These are phyloP conservation scores for Drosophila quinaria DNA, from an alignment of 2,888 invertebrate species.

Conservation along the genomic window DNA sequence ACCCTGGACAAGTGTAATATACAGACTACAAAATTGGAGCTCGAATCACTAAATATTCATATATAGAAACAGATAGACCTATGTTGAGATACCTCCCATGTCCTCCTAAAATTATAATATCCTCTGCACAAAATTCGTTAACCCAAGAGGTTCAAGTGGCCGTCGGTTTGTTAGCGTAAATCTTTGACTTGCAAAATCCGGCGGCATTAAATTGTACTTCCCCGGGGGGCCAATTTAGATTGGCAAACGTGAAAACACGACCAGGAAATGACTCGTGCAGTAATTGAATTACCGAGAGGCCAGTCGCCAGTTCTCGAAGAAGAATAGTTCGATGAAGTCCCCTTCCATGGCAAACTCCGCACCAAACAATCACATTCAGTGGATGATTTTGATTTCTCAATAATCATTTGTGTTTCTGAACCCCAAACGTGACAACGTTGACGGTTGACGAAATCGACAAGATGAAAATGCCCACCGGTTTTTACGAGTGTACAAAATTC, in stretches of 20 bases:
- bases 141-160: slow-evolving; percentile 6
- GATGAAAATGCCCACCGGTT: slow-evolving; percentile 8
- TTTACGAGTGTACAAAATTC: background rate
- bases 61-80: background rate
- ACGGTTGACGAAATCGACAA: slow-evolving; percentile 8
- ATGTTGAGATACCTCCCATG: background rate
- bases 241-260: slow-evolving; percentile 4
- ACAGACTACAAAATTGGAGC: background rate
- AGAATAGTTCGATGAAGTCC: slow-evolving; percentile 26
- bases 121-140: background rate
- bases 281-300: slow-evolving; percentile 26
- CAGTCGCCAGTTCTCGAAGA: slow-evolving; percentile 16
- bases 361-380: slow-evolving; percentile 15
- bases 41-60: background rate
- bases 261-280: slow-evolving; percentile 24
- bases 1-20: background rate
- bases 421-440: slow-evolving; percentile 14
- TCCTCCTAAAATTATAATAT: slow-evolving; percentile 5
- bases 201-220: slow-evolving; percentile 8
- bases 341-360: background rate
- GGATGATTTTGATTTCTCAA: slow-evolving; percentile 21
- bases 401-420: slow-evolving; percentile 22
- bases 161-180: slow-evolving; percentile 11
- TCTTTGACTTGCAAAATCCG: slow-evolving; percentile 11
- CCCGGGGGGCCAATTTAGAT: slow-evolving; percentile 21